phyloP scores from a whole-genome alignment of 2,888 invertebrate genomes.

The Eubasilissa splendida region DNA sequence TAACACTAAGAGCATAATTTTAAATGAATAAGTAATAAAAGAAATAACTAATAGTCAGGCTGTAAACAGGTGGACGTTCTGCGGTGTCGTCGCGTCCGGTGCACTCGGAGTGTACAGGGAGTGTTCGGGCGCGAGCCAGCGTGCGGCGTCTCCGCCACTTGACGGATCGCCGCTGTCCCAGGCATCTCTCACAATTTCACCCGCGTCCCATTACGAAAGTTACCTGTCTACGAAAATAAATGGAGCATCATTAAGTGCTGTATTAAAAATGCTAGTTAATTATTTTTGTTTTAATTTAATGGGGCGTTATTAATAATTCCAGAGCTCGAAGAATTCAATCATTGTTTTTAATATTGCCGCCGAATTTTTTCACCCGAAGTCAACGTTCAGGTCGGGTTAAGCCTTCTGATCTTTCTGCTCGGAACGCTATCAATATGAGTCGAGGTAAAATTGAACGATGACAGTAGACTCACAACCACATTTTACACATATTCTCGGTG shows the following conservation, averaged over 20 bases:
- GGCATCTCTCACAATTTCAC: constrained; percentile 45
- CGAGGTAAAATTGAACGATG: too few species aligned
- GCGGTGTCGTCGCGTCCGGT: too few species aligned
- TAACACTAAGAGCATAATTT: too few species aligned
- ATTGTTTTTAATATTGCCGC: constrained; percentile 37
- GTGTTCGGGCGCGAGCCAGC: background rate
- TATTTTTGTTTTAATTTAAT: constrained; percentile 58
- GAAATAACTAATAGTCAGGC: too few species aligned
- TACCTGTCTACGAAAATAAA: constrained; percentile 58
- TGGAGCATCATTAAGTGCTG: constrained; percentile 57
- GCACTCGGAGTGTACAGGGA: too few species aligned
- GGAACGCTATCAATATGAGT: too few species aligned
- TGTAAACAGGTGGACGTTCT: too few species aligned
- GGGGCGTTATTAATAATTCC: constrained; percentile 54
- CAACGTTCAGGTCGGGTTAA: background rate
- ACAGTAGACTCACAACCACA: too few species aligned
- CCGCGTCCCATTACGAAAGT: constrained; percentile 53
- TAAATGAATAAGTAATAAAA: too few species aligned
- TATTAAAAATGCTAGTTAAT: constrained; percentile 58
- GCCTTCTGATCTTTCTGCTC: background rate
- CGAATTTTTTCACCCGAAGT: constrained; percentile 4
- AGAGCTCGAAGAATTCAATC: constrained; percentile 47
- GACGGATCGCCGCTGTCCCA: constrained; percentile 44
- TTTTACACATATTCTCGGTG: too few species aligned
- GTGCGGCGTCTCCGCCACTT: constrained; percentile 36